A percentile compares a stretch with the other conserved stretches of the same genome.
phyloP scores from a whole-genome alignment of 2,888 invertebrate species.

The Chloroclystis v-ata region DNA sequence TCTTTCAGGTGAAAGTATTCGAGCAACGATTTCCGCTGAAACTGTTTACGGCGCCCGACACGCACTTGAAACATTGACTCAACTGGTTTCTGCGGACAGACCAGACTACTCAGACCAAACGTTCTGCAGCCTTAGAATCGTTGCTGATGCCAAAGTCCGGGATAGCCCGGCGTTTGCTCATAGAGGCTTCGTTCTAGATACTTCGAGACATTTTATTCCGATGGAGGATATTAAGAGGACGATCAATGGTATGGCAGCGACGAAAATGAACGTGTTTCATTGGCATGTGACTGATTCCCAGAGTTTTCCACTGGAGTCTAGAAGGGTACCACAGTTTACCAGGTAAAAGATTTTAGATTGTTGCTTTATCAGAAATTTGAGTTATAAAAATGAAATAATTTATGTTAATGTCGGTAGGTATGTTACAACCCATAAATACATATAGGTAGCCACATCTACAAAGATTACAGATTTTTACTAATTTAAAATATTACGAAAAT shows the following conservation, averaged over 20 bases:
- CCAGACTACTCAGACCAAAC: conserved; percentile 40
- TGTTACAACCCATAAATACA: no score
- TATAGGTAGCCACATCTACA: no score
- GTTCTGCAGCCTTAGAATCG: conserved; percentile 78
- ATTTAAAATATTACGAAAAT: no score
- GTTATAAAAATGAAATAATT: no score
- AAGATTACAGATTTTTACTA: no score
- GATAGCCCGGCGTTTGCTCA: conserved; percentile 91
- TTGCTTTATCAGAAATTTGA: no score
- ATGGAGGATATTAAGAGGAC: conserved; percentile 82
- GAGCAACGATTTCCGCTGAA: conserved; percentile 75
- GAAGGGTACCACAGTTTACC: conserved; percentile 85
- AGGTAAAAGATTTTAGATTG: no score
- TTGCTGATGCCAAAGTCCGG: conserved; percentile 80
- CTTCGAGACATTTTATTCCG: conserved; percentile 91
- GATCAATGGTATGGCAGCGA: conserved; percentile 90
- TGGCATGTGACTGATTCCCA: conserved; percentile 96
- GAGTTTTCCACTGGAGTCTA: conserved; percentile 91
- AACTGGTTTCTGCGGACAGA: conserved; percentile 74
- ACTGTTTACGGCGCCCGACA: conserved; percentile 87
- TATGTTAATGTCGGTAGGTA: neutral
- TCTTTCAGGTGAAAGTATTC: conserved; percentile 63
- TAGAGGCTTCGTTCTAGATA: conserved; percentile 92
- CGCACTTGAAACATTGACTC: conserved; percentile 85
- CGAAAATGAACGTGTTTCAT: conserved; percentile 94